Percentiles rank a stretch among this genome's conserved stretches.
These are phyloP conservation scores for Pao palembangensis DNA, from an alignment of 2,113 vertebrate genomes.

Conservation along the genomic window DNA sequence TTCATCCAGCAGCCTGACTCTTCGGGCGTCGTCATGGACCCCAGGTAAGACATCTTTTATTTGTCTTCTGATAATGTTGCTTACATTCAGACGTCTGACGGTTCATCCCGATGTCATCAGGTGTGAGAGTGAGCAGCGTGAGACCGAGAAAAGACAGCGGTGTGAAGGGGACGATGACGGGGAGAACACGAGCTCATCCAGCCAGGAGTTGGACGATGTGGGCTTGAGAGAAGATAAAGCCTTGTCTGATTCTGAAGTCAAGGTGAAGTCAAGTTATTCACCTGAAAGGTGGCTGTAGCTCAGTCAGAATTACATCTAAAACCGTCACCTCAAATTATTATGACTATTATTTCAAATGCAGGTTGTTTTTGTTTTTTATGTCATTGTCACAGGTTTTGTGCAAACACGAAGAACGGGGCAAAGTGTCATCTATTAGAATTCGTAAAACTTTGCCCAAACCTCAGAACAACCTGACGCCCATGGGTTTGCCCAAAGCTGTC, in stretches of 20 bases:
- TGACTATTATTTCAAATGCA: background rate
- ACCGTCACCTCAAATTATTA: background rate
- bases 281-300: too few relatives aligned
- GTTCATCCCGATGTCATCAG: background rate
- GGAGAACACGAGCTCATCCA: slow-evolving; percentile 54
- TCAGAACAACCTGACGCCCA: slow-evolving; percentile 84
- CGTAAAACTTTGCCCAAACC: slow-evolving; percentile 78
- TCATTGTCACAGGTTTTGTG: slow-evolving; percentile 39
- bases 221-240: slow-evolving; percentile 72
- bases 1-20: slow-evolving; percentile 37
- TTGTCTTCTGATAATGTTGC: background rate
- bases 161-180: slow-evolving; percentile 43
- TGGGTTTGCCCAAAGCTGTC: slow-evolving; percentile 85
- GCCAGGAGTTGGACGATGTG: slow-evolving; percentile 59
- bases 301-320: too few relatives aligned
- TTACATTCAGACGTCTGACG: fast-evolving
- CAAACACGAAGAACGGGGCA: slow-evolving; percentile 69
- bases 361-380: background rate
- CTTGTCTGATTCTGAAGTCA: slow-evolving; percentile 77
- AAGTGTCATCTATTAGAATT: slow-evolving; percentile 85
- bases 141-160: slow-evolving; percentile 40
- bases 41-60: slow-evolving; percentile 45
- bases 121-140: slow-evolving; percentile 27
- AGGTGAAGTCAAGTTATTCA: slow-evolving; percentile 60
- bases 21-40: slow-evolving; percentile 31